Evolutionary conservation across 2,113 vertebrate species (phyloP), one percentile per base, ranked within the genome.

Genomic region (Ctenodactylus gundi): DNA sequence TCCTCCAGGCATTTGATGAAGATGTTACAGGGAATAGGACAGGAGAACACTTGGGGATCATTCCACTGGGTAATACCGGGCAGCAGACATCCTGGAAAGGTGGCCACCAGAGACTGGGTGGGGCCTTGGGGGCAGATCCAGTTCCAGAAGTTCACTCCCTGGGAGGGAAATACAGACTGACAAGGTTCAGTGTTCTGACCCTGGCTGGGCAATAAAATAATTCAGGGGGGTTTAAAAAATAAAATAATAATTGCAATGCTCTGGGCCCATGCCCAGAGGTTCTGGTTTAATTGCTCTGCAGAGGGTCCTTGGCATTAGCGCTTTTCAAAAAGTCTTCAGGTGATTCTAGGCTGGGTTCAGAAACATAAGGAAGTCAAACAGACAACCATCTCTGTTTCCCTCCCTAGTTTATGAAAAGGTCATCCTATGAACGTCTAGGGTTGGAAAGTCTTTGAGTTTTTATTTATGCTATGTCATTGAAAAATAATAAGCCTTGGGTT

Each of bases 361-460:
- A n/a, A 64, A 34, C 0, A 0, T 23, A 51, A n/a, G 49, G 58
- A 58, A 25, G 29, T n/a, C 10, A 65, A 70, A 46, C 25, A 58
- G 39, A 39, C 5, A 29, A 31, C 14, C 0, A 1, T 49, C 39
- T 46, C 14, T 20, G 3, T 21, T 6, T 46, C 13, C 14, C 20
- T 58, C 65, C 39, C 34, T 34, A 20, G 55, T 70, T 80, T 83
- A 49, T 14, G 25, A 41, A 53, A 84, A 73, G 9, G 11, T 36
- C 51, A 36, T 46, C 18, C 49, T 14, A 15, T 58, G 41, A 68
- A 58, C 14, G 12, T 15, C 34, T 31, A 64, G 14, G 72, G 41
- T 81, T 49, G 31, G 41, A 4, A 67, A 29, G 25, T 27, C 55
- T 94, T 82, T 67, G 27, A 46, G 25, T n/a, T 78, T 62, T 83